Evolutionary conservation across 1,140 invertebrate species (phyloP).

Genomic region (Lepidostoma basale): DNA sequence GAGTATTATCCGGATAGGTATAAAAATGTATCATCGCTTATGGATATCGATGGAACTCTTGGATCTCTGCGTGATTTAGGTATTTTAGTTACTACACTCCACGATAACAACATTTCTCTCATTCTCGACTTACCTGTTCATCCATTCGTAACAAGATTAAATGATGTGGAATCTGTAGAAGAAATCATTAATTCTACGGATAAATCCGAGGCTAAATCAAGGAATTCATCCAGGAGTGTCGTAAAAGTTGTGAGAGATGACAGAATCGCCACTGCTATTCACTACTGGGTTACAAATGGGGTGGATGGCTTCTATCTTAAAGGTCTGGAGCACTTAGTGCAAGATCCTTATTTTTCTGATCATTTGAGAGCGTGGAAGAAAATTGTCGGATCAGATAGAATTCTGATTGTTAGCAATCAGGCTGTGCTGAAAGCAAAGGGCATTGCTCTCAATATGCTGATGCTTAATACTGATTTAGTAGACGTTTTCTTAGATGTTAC

Average conservation of each 20-base stretch:
- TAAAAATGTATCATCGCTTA: conserved; percentile 67
- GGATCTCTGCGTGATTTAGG: conserved; percentile 71
- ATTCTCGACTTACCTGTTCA: conserved; percentile 77
- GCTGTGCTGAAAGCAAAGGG: conserved; percentile 59
- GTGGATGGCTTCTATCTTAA: conserved; percentile 85
- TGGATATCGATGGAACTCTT: conserved; percentile 66
- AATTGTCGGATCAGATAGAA: conserved; percentile 64
- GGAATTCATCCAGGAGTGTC: conserved; percentile 46
- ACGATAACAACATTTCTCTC: conserved; percentile 71
- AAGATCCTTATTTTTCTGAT: conserved; percentile 56
- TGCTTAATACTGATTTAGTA: conserved; percentile 71
- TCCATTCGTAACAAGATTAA: conserved; percentile 61
- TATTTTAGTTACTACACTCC: conserved; percentile 64
- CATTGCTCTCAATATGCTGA: conserved; percentile 57
- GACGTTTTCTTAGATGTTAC: conserved; percentile 69
- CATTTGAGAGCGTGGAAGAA: conserved; percentile 70
- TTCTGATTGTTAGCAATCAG: conserved; percentile 70
- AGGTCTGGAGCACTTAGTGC: conserved; percentile 63
- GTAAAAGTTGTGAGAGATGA: conserved; percentile 45
- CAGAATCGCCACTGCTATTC: conserved; percentile 62
- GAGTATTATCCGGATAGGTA: conserved; percentile 74
- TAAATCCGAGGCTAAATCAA: conserved; percentile 28
- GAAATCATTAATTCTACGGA: conserved; percentile 9
- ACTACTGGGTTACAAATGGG: conserved; percentile 68
- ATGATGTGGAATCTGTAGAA: conserved; percentile 10